Evolutionary conservation across 2,113 vertebrate genomes (phyloP).

Genomic region (Piliocolobus tephrosceles): DNA sequence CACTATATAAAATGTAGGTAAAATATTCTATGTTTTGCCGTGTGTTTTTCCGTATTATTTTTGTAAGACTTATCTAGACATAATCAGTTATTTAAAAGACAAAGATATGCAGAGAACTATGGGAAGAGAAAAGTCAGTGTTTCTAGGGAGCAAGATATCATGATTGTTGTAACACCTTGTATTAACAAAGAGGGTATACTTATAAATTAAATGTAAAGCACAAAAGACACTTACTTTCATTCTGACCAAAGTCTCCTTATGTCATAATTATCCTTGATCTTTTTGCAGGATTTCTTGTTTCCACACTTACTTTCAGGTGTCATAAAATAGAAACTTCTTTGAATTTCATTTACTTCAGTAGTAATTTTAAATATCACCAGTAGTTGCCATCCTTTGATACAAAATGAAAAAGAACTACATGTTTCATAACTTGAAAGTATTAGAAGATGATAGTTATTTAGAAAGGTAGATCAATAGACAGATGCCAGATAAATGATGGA

Average conservation of each 20-base stretch:
- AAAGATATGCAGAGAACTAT: too few relatives aligned
- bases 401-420: slow-evolving; percentile 42
- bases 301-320: not conserved
- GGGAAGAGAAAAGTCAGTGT: too few relatives aligned
- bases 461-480: not conserved
- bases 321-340: not conserved
- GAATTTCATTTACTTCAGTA: not conserved
- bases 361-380: slow-evolving; percentile 61
- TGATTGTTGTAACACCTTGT: too few relatives aligned
- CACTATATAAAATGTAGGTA: too few relatives aligned
- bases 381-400: slow-evolving; percentile 67
- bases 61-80: too few relatives aligned
- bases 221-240: not conserved
- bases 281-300: not conserved
- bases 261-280: not conserved
- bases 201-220: not conserved
- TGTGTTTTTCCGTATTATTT: too few relatives aligned
- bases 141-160: too few relatives aligned
- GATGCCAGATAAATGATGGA: not conserved
- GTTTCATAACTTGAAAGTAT: not conserved
- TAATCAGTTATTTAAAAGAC: too few relatives aligned
- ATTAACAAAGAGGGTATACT: not conserved
- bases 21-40: too few relatives aligned
- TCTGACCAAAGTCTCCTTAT: not conserved
- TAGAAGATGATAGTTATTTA: not conserved